A percentile compares a stretch with the other conserved stretches of the same genome.
Conservation (phyloP, 37 sponge, comb jelly and placozoan genomes). For the Oscarella lobularis region DNA sequence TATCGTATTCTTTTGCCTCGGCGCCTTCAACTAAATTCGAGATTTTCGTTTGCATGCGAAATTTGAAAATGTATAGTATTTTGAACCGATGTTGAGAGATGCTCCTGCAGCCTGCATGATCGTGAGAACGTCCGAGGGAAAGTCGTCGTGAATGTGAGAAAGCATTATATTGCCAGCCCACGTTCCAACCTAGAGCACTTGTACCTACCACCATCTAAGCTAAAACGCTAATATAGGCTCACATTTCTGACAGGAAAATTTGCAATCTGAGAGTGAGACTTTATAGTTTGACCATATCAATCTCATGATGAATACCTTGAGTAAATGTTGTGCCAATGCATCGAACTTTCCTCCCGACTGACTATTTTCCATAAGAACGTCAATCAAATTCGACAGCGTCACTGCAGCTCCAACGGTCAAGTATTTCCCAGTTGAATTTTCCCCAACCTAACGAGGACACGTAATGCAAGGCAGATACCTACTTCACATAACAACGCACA, state of each 20-base stretch:
- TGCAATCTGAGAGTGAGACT: not conserved
- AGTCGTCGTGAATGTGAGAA: not conserved
- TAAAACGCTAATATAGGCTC: not conserved
- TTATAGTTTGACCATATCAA: too few species aligned
- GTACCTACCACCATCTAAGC: not conserved
- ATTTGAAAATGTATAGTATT: not conserved
- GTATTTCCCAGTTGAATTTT: not conserved
- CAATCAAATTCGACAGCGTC: not conserved
- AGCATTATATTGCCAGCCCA: not conserved
- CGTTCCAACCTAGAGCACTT: not conserved
- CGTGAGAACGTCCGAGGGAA: not conserved
- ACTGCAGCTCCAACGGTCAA: not conserved
- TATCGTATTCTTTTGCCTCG: not conserved
- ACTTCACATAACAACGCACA: too few species aligned
- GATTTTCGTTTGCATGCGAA: too few species aligned
- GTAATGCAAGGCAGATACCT: too few species aligned
- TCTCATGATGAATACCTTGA: not conserved
- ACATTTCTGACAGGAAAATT: not conserved
- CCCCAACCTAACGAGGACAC: too few species aligned
- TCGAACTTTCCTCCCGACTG: not conserved
- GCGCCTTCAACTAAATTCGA: too few species aligned
- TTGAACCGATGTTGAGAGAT: constrained; percentile 12
- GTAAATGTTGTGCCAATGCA: not conserved
- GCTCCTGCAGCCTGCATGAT: not conserved
- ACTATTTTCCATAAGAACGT: not conserved